These are phyloP conservation scores for Forpus xanthops DNA, from an alignment of 2,797 vertebrate genomes.

Conservation along the genomic window DNA sequence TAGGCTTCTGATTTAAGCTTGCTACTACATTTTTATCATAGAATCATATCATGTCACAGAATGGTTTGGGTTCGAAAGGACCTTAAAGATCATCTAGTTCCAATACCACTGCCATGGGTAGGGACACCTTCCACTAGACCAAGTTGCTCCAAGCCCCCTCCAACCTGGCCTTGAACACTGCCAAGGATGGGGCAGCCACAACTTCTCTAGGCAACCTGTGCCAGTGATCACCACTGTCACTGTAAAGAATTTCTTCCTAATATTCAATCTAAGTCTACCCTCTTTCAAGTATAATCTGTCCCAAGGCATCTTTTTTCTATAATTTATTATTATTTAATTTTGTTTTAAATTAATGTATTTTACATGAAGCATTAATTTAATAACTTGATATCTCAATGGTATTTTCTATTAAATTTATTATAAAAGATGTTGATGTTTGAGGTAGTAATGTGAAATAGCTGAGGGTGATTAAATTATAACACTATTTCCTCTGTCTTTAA, in stretches of 20 bases:
- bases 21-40: background rate
- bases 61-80: background rate
- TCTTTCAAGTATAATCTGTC: background rate
- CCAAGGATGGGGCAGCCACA: background rate
- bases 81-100: background rate
- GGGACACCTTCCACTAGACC: background rate
- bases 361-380: conserved; percentile 45
- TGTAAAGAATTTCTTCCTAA: background rate
- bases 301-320: conserved; percentile 3
- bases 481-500: background rate
- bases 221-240: background rate
- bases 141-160: background rate
- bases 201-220: background rate
- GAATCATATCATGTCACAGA: background rate
- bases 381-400: conserved; percentile 29
- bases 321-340: conserved; percentile 45
- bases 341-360: conserved; percentile 53
- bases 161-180: background rate
- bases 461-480: background rate
- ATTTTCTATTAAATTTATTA: conserved; percentile 56
- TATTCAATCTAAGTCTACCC: background rate
- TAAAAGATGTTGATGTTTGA: conserved; percentile 6
- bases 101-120: background rate
- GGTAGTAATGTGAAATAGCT: background rate
- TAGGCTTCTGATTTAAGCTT: background rate